These are phyloP conservation scores for Geotrypetes seraphini DNA, from an alignment of 2,797 vertebrate species.

Conservation along the genomic window DNA sequence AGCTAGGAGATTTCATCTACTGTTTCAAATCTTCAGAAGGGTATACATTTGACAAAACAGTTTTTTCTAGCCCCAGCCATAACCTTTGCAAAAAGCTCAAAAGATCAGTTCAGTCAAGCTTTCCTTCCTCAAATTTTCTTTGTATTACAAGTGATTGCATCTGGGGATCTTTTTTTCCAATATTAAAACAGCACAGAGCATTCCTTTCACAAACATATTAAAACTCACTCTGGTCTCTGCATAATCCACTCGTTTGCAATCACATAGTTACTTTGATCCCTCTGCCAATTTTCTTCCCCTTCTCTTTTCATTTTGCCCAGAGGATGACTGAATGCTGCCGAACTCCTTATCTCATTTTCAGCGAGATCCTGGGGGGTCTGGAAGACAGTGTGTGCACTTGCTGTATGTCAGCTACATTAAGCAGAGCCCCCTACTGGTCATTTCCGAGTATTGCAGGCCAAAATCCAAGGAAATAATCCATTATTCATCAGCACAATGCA, in stretches of 20 bases:
- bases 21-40: no score
- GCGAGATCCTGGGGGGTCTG: conserved; percentile 7
- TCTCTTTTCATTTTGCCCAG: neutral
- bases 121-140: neutral
- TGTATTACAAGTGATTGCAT: no score
- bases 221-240: neutral
- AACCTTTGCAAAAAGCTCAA: no score
- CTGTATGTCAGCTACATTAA: conserved; percentile 26
- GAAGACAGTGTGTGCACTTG: neutral
- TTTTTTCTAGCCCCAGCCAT: no score
- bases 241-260: accelerated
- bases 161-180: neutral
- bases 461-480: conserved; percentile 17
- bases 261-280: conserved; percentile 4
- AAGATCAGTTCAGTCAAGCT: no score
- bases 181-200: conserved; percentile 9
- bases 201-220: neutral
- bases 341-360: conserved; percentile 17
- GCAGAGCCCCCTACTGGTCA: conserved; percentile 43
- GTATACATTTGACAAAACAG: no score
- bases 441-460: conserved; percentile 26
- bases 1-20: no score
- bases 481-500: conserved; percentile 38
- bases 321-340: neutral
- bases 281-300: neutral